Conservation (phyloP, 2,113 vertebrate genomes). For the Uropsilus gracilis region DNA sequence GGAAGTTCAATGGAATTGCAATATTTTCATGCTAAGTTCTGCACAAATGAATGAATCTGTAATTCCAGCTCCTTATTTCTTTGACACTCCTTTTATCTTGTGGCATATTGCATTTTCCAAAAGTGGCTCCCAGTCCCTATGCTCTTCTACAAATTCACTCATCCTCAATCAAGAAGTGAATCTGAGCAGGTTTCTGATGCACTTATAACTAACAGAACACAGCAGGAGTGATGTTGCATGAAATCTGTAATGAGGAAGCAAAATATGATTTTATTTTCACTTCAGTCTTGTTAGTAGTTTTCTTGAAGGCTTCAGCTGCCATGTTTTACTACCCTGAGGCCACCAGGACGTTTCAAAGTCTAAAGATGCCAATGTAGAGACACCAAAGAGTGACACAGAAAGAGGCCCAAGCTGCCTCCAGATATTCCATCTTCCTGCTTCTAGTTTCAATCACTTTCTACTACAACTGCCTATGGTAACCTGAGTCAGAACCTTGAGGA, state of each 20-base stretch:
- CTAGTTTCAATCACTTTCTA: neutral
- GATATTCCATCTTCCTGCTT: rapidly evolving
- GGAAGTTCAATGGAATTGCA: conserved; percentile 30
- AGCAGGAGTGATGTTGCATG: neutral
- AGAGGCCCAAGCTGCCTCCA: neutral
- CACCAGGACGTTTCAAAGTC: neutral
- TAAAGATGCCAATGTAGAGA: neutral
- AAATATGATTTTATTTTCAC: neutral
- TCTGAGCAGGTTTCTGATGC: neutral
- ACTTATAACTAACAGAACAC: neutral
- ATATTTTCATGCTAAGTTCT: conserved; percentile 16
- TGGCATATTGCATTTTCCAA: conserved; percentile 46
- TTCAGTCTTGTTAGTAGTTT: neutral
- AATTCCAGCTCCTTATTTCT: conserved; percentile 5
- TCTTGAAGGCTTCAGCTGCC: neutral
- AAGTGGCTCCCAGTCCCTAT: neutral
- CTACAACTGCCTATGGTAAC: neutral
- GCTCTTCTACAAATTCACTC: neutral
- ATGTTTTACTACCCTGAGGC: neutral
- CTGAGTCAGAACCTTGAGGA: neutral
- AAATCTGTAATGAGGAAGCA: neutral
- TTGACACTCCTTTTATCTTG: conserved; percentile 55
- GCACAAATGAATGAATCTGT: neutral
- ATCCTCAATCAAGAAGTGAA: neutral
- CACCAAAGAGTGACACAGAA: neutral